Conservation (phyloP, 2,797 vertebrate species). For the Gobionotothen gibberifrons region DNA sequence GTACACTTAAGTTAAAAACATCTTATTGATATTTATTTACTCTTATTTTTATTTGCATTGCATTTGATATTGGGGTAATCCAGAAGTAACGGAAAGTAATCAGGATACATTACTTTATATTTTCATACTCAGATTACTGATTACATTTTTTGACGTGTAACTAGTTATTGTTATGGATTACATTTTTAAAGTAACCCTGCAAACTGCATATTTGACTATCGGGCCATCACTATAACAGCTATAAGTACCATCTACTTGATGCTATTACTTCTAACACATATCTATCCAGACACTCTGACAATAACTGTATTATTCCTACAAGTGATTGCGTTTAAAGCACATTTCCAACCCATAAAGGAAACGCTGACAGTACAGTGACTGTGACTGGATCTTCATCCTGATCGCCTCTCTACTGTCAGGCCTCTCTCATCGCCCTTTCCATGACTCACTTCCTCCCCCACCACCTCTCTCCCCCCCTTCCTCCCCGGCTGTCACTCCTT, state of each 20-base stretch:
- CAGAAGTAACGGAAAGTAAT: too few relatives aligned
- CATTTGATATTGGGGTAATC: too few relatives aligned
- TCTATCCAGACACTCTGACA: background rate
- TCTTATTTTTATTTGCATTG: too few relatives aligned
- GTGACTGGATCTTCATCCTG: slow-evolving; percentile 33
- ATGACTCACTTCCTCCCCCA: slow-evolving; percentile 56
- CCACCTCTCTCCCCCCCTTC: slow-evolving; percentile 42
- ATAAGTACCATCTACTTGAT: background rate
- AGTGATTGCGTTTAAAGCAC: background rate
- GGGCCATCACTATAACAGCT: background rate
- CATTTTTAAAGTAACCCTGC: too few relatives aligned
- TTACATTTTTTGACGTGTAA: too few relatives aligned
- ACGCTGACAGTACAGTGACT: slow-evolving; percentile 24
- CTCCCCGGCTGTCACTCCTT: slow-evolving; percentile 60
- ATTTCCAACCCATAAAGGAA: slow-evolving; percentile 8
- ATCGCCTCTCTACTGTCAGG: slow-evolving; percentile 38
- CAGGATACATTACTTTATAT: too few relatives aligned
- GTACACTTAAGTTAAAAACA: too few relatives aligned
- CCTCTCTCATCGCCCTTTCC: slow-evolving; percentile 46
- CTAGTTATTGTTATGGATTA: too few relatives aligned
- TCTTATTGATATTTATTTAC: too few relatives aligned
- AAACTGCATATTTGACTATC: background rate
- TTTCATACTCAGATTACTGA: too few relatives aligned
- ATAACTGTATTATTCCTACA: background rate
- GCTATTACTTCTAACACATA: background rate